phyloP scores from a whole-genome alignment of 1,140 invertebrate species.

The Drosophila bipectinata region DNA sequence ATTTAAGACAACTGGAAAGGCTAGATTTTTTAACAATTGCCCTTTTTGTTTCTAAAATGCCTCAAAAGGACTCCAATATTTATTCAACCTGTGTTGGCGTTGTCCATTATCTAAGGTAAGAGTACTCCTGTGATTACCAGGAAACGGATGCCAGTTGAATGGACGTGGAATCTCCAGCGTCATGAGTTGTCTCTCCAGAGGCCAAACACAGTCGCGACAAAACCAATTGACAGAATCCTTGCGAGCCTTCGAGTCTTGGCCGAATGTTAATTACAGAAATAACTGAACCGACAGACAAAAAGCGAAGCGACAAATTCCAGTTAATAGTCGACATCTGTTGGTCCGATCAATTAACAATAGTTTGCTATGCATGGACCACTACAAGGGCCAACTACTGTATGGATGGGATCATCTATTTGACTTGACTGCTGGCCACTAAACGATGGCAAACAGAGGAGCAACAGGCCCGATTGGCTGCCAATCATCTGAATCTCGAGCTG shows the following conservation, averaged over 20 bases:
- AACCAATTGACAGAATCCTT: slow-evolving; percentile 74
- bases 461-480: slow-evolving; percentile 71
- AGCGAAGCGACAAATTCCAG: slow-evolving; percentile 70
- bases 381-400: slow-evolving; percentile 76
- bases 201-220: slow-evolving; percentile 75
- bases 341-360: slow-evolving; percentile 70
- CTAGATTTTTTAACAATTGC: not conserved
- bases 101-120: slow-evolving; percentile 5
- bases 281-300: slow-evolving; percentile 47
- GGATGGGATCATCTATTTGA: slow-evolving; percentile 46
- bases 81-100: slow-evolving; percentile 14
- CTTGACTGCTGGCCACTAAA: slow-evolving; percentile 73
- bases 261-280: slow-evolving; percentile 68
- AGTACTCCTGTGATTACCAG: slow-evolving; percentile 57
- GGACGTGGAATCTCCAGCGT: not conserved
- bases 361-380: slow-evolving; percentile 45
- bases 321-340: slow-evolving; percentile 58
- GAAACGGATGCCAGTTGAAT: slow-evolving; percentile 31
- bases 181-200: slow-evolving; percentile 36
- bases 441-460: slow-evolving; percentile 75
- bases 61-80: slow-evolving; percentile 31
- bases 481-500: slow-evolving; percentile 72
- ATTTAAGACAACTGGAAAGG: not conserved
- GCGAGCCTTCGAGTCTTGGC: slow-evolving; percentile 40
- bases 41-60: slow-evolving; percentile 19